Base-by-base conservation (phyloP, 2,113 vertebrate genomes). In the Atrichornis clamosus region DNA sequence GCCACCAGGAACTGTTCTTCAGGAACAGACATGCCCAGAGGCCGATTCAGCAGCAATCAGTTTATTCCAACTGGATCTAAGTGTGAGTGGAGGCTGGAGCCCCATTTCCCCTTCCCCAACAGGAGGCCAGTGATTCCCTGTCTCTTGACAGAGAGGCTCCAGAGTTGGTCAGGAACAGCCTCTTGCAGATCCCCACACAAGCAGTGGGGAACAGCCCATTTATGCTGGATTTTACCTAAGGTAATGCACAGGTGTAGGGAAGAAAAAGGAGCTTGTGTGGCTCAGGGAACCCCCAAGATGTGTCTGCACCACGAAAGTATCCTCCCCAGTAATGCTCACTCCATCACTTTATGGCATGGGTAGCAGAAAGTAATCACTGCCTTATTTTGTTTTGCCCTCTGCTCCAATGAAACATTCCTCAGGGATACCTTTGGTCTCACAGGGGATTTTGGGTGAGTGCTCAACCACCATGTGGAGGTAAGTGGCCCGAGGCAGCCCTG, bases 311-410 rank as follows among this genome's bases (percentile, higher is more conserved):
- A 19, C 0, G 0, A 35, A 42, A 89, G 13, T 1, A 3, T 47
- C 32, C n/a, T 65, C 46, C 22, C 41, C 22, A 17, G 0, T 9
- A 41, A 35, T 0, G 0, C 62, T 19, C n/a, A 14, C 20, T 32
- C 67, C 24, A 30, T 13, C 1, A 2, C 49, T 44, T 50, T 4
- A 4, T 0, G 11, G 30, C 60, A 74, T 63, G 23, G 33, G n/a
- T 22, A 53, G 42, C 5, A 62, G 28, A 35, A n/a, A 39, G 20
- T 4, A 74, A 64, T 6, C 42, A 27, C 9, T 0, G 4, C 0
- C 0, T 15, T 39, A 42, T 11, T 78, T 78, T 62, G 14, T 15
- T 90, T 24, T 27, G n/a, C 37, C 37, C 33, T 85, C 44, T 80
- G 62, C 62, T 76, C 67, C 62, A 46, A 8, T 0, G 7, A 22